Evolutionary conservation across 2,888 invertebrate genomes (phyloP).

Genomic region (Archaeoteleia sp.): DNA sequence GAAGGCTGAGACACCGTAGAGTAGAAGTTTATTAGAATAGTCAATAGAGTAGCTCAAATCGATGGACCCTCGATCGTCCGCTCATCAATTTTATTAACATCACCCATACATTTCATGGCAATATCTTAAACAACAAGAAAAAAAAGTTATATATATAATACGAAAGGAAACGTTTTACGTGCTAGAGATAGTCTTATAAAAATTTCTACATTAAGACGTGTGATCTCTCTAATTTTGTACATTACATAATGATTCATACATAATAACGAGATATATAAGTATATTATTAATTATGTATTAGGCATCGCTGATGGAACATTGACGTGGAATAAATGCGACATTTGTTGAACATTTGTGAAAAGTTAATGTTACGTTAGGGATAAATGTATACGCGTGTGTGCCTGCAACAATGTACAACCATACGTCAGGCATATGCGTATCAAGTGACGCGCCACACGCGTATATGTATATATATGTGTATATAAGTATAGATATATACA

Average conservation of each 20-base stretch:
- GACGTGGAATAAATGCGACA: constrained; percentile 22
- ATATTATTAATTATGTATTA: constrained; percentile 66
- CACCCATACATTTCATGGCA: constrained; percentile 69
- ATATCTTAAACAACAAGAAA: constrained; percentile 64
- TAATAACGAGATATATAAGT: constrained; percentile 65
- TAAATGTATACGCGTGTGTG: constrained; percentile 43
- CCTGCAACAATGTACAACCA: too few species aligned
- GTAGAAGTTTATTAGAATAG: constrained; percentile 68
- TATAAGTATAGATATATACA: constrained; percentile 54
- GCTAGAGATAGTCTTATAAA: constrained; percentile 74
- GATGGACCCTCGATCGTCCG: constrained; percentile 66
- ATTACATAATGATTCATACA: constrained; percentile 69
- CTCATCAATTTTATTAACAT: constrained; percentile 64
- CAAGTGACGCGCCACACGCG: too few species aligned
- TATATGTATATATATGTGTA: too few species aligned
- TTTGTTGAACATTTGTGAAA: constrained; percentile 38
- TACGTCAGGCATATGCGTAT: too few species aligned
- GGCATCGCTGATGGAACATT: constrained; percentile 55
- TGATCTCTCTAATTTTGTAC: constrained; percentile 75
- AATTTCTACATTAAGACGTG: constrained; percentile 75
- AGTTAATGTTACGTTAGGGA: constrained; percentile 42
- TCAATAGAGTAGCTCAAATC: constrained; percentile 71
- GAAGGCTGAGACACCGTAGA: constrained; percentile 74
- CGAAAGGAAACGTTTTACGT: constrained; percentile 64
- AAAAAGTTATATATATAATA: constrained; percentile 13